phyloP scores from a whole-genome alignment of 2,888 invertebrate species.

The Cosmopolites sordidus region DNA sequence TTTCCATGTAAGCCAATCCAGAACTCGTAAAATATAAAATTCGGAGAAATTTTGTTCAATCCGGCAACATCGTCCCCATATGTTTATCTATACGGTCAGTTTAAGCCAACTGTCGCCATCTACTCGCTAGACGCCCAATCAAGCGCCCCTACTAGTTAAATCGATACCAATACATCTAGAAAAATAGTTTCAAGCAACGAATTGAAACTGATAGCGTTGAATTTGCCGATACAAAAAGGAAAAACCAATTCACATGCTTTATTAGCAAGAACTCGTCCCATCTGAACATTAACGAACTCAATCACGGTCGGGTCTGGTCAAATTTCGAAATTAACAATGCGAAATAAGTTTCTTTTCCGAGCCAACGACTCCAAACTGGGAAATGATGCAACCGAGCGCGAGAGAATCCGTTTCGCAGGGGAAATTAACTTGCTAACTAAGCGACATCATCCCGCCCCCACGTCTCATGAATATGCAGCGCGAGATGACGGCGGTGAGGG shows the following conservation, averaged over 20 bases:
- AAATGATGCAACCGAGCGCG: conserved; percentile 25
- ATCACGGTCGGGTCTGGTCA: too few relatives aligned
- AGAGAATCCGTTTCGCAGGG: conserved; percentile 48
- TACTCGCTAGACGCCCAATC: not conserved
- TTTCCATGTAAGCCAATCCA: too few relatives aligned
- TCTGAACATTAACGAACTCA: too few relatives aligned
- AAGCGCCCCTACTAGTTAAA: too few relatives aligned
- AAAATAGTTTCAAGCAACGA: too few relatives aligned
- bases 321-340: conserved; percentile 20
- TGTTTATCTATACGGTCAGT: not conserved
- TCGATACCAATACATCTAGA: too few relatives aligned
- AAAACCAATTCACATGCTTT: too few relatives aligned
- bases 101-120: conserved; percentile 1
- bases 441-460: conserved; percentile 32
- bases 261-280: too few relatives aligned
- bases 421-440: conserved; percentile 51
- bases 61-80: not conserved
- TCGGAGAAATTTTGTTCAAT: not conserved
- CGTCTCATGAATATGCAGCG: conserved; percentile 34
- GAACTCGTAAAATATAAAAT: too few relatives aligned
- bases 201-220: too few relatives aligned
- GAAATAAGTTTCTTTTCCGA: conserved; percentile 27
- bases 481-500: not conserved
- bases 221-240: too few relatives aligned
- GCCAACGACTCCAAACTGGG: conserved; percentile 23